phyloP scores from a whole-genome alignment of 30 jellyfish, hydroid and myxozoan genomes.

The Clytia hemisphaerica region DNA sequence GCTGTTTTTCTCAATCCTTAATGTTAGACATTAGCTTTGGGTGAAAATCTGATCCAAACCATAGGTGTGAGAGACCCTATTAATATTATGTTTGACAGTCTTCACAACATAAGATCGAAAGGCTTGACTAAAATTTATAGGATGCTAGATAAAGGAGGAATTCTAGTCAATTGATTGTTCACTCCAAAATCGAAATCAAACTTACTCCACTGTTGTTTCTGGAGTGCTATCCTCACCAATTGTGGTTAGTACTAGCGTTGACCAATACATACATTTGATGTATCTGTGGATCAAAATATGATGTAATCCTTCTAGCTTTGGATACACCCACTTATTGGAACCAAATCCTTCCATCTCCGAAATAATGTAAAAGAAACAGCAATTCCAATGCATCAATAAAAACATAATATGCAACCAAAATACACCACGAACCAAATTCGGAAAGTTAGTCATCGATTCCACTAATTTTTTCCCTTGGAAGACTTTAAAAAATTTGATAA shows the following conservation, averaged over 20 bases:
- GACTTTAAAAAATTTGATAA: conserved; percentile 54
- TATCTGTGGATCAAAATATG: conserved; percentile 45
- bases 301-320: conserved; percentile 38
- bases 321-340: conserved; percentile 75
- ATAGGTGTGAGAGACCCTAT: too few species aligned
- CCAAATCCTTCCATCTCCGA: conserved; percentile 94
- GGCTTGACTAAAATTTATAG: too few species aligned
- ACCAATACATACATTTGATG: conserved; percentile 81
- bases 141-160: too few species aligned
- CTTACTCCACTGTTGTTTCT: conserved; percentile 77
- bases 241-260: conserved; percentile 85
- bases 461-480: conserved; percentile 68
- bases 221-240: conserved; percentile 84
- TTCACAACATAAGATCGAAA: too few species aligned
- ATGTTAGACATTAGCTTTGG: too few species aligned
- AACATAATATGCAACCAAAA: conserved; percentile 77
- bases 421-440: conserved; percentile 69
- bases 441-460: conserved; percentile 72
- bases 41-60: too few species aligned
- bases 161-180: too few species aligned
- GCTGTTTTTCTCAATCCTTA: too few species aligned
- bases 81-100: too few species aligned
- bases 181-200: background rate
- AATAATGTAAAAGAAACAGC: conserved; percentile 68
- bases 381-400: conserved; percentile 88